Evolutionary conservation across 2,888 invertebrate species (phyloP).

Genomic region (Aquatica leii): DNA sequence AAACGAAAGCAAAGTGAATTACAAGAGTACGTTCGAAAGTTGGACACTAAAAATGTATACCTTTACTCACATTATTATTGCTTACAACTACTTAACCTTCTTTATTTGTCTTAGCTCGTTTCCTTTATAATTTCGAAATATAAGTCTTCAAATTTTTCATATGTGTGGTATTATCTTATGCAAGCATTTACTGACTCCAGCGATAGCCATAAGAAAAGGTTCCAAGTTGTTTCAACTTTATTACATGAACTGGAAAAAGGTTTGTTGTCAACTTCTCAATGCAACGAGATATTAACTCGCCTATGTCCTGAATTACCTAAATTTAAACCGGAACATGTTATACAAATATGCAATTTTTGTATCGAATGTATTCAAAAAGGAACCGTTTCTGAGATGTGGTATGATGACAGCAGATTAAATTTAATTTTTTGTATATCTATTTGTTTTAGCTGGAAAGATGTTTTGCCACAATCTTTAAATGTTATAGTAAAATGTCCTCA

Average conservation of each 20-base stretch:
- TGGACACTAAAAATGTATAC: conserved; percentile 45
- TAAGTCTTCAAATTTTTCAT: conserved; percentile 46
- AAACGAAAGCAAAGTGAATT: conserved; percentile 46
- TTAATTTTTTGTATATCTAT: background rate
- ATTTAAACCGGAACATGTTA: conserved; percentile 63
- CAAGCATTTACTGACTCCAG: conserved; percentile 48
- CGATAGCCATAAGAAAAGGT: conserved; percentile 51
- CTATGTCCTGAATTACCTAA: conserved; percentile 63
- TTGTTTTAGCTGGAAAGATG: conserved; percentile 70
- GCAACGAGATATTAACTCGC: conserved; percentile 63
- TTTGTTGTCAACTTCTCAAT: conserved; percentile 52
- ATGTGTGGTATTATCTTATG: conserved; percentile 54
- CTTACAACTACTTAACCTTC: conserved; percentile 19
- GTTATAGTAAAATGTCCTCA: conserved; percentile 63
- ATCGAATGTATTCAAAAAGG: conserved; percentile 64
- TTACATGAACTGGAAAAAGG: conserved; percentile 51
- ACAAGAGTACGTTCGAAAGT: conserved; percentile 43
- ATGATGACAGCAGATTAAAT: conserved; percentile 18
- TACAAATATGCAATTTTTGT: conserved; percentile 66
- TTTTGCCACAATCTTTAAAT: conserved; percentile 70
- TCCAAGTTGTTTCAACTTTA: conserved; percentile 46
- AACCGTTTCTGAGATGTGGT: conserved; percentile 63
- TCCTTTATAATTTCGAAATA: conserved; percentile 45
- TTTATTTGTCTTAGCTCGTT: conserved; percentile 44
- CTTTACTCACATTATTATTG: conserved; percentile 2